These are phyloP conservation scores for Stegostoma tigrinum DNA, from an alignment of 2,113 vertebrate genomes.

Conservation along the genomic window DNA sequence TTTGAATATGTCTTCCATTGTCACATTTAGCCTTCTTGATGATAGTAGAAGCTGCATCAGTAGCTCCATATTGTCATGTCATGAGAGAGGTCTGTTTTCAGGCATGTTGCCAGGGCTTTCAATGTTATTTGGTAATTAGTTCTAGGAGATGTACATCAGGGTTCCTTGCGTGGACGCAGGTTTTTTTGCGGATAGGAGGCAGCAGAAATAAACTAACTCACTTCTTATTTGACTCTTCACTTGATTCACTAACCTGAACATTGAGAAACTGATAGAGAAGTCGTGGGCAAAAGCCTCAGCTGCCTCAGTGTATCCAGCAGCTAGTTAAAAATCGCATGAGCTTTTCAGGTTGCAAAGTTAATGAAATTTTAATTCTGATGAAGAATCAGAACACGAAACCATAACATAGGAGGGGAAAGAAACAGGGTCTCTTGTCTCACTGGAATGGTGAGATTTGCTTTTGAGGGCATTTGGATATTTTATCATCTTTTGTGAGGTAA, in stretches of 20 bases:
- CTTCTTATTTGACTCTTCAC: neutral
- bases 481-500: neutral
- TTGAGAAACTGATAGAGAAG: neutral
- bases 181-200: neutral
- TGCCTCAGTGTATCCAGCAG: neutral
- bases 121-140: neutral
- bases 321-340: neutral
- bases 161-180: neutral
- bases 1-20: neutral
- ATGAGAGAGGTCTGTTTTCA: neutral
- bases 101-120: neutral
- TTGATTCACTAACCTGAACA: neutral
- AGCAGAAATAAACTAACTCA: neutral
- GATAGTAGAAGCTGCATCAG: neutral
- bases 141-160: neutral
- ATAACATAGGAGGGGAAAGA: neutral
- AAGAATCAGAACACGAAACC: neutral
- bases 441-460: neutral
- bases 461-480: neutral
- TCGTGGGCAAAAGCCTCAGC: neutral
- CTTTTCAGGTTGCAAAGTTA: neutral
- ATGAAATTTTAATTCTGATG: neutral
- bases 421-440: neutral
- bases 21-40: neutral
- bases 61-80: neutral